A percentile compares a stretch with the other conserved stretches of the same genome.
These are phyloP conservation scores for Biston betularia DNA, from an alignment of 2,888 invertebrate genomes.

Conservation along the genomic window DNA sequence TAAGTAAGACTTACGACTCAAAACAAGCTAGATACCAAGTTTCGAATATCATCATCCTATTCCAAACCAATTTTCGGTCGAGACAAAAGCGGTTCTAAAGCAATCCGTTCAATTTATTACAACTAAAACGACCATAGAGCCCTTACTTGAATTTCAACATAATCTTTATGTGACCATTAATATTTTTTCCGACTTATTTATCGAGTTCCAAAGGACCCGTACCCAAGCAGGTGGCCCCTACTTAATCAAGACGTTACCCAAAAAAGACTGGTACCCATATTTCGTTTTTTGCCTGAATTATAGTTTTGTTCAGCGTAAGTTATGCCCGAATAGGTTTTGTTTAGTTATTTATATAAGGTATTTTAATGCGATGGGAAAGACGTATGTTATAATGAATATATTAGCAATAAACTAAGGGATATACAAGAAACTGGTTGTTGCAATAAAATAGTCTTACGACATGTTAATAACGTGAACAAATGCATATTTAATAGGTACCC, in stretches of 20 bases:
- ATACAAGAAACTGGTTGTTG: conserved; percentile 68
- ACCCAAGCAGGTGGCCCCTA: conserved; percentile 82
- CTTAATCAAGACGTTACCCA: conserved; percentile 86
- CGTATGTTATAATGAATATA: conserved; percentile 81
- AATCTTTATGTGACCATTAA: conserved; percentile 79
- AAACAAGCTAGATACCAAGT: conserved; percentile 33
- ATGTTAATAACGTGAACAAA: conserved; percentile 73
- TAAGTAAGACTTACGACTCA: conserved; percentile 36
- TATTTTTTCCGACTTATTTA: conserved; percentile 80
- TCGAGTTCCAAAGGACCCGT: conserved; percentile 70
- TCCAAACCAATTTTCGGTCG: conserved; percentile 48
- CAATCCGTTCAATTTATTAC: conserved; percentile 67
- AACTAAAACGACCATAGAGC: conserved; percentile 65
- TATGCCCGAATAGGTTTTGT: conserved; percentile 72
- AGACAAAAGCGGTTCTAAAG: conserved; percentile 62
- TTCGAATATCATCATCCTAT: conserved; percentile 39
- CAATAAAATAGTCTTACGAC: conserved; percentile 70
- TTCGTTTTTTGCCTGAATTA: conserved; percentile 81
- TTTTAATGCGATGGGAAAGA: conserved; percentile 82
- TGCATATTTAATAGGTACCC: conserved; percentile 64
- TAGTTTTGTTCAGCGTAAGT: conserved; percentile 74
- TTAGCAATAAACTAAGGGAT: conserved; percentile 75
- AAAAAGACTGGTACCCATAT: conserved; percentile 74
- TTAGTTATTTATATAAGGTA: conserved; percentile 76
- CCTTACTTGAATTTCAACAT: conserved; percentile 75